phyloP scores from a whole-genome alignment of 2,113 vertebrate genomes.

The Carassius gibelio region DNA sequence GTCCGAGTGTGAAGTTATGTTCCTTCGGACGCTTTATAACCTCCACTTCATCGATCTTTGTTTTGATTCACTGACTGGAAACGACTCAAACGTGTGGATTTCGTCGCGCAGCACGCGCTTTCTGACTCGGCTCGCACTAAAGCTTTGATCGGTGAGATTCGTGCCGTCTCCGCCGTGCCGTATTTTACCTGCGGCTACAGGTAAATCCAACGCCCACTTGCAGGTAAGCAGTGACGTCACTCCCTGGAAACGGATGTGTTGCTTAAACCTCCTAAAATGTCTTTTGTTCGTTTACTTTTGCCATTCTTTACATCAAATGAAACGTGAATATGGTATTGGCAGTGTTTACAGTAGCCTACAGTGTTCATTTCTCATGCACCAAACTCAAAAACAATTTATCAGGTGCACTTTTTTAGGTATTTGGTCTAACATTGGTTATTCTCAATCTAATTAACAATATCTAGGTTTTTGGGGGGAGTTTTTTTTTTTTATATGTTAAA shows the following conservation, averaged over 20 bases:
- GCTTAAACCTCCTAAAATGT: not conserved
- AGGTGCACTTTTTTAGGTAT: too few relatives aligned
- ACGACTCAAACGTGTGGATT: not conserved
- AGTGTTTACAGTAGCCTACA: too few relatives aligned
- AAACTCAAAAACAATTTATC: too few relatives aligned
- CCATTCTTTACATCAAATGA: not conserved
- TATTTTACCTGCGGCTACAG: constrained; percentile 77
- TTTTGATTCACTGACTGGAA: not conserved
- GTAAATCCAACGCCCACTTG: constrained; percentile 72
- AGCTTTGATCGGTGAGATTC: constrained; percentile 10
- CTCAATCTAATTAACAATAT: not conserved
- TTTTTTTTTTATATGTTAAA: not conserved
- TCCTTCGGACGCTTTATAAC: not conserved
- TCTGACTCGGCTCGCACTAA: not conserved
- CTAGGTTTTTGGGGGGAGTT: not conserved
- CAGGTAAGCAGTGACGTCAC: constrained; percentile 75
- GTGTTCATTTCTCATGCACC: not conserved
- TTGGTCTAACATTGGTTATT: not conserved
- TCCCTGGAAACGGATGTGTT: not conserved
- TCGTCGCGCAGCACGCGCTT: constrained; percentile 1
- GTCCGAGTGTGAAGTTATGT: not conserved
- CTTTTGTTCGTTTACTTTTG: not conserved
- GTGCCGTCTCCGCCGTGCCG: constrained; percentile 53
- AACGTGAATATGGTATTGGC: too few relatives aligned
- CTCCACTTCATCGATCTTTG: not conserved